Evolutionary conservation across 2,888 invertebrate genomes (phyloP), one percentile per base, ranked within the genome.

Genomic region (Eurytoma californica): DNA sequence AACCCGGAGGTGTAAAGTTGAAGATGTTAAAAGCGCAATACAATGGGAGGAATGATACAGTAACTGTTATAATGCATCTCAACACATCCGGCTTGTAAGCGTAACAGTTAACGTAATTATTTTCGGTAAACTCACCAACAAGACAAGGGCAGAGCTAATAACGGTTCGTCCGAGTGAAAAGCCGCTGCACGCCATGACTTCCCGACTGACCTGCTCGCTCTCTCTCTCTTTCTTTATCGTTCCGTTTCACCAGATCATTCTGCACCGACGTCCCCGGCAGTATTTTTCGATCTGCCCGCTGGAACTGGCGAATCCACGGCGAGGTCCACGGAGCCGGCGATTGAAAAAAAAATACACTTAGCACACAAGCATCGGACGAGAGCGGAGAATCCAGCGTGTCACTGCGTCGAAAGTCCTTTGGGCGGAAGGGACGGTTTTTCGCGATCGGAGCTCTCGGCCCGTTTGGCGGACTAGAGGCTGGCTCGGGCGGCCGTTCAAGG

Each of bases 141-240:
- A 85, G 84, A 89, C 85, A 84, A 90, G 86, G 83, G 86, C 86
- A 83, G 88, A 86, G 86, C 89, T 87, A 84, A 87, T 88, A 84
- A 87, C 85, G 82, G 86, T 87, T 80, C 83, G 86, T 86, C 86
- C 85, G 84, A 86, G 84, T 76, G 86, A 79, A 80, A 79, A 85
- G 84, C 86, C 86, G 86, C 87, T 85, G 84, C 84, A 82, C 86
- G 89, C 89, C 90, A 90, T 90, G 85, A 87, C 89, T 87, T 82
- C 77, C 80, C 80, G 72, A 68, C 82, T 81, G 82, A 74, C 82
- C 63, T 75, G 24, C 72, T 80, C 79, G 3, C 68, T 14, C 69
- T 70, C 73, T 72, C 72, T 53, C 65, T 49, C 13, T 49, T 14
- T 66, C 65, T 49, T 69, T 66, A 82, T 9, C n/a, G 65, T 58